A percentile compares a stretch with the other conserved stretches of the same genome.
These are phyloP conservation scores for Acrossocheilus wenchowensis DNA, from an alignment of 2,797 vertebrate species.

Conservation along the genomic window DNA sequence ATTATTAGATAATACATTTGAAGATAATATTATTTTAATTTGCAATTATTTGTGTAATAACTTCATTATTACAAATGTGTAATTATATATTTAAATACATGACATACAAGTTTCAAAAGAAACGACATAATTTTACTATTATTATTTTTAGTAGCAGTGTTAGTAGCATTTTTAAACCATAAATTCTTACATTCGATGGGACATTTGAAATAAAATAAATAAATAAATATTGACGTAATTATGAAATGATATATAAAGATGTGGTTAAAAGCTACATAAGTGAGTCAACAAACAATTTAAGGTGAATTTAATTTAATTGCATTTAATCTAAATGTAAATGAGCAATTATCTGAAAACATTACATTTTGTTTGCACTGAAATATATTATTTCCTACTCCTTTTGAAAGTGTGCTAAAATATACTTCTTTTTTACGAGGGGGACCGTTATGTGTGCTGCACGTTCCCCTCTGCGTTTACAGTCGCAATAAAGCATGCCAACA, in stretches of 20 bases:
- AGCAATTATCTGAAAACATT: neutral
- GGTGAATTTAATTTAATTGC: neutral
- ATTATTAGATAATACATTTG: neutral
- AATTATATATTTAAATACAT: neutral
- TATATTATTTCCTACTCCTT: neutral
- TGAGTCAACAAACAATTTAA: neutral
- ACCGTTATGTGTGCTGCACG: neutral
- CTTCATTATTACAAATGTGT: neutral
- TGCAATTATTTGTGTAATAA: too few species aligned
- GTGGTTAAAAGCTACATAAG: neutral
- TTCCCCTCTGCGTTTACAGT: conserved; percentile 30
- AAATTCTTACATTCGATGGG: neutral
- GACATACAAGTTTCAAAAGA: neutral
- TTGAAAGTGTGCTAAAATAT: too few species aligned
- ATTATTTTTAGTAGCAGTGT: too few species aligned
- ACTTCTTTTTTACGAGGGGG: neutral
- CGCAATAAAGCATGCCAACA: conserved; percentile 40
- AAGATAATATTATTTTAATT: neutral
- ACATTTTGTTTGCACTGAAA: neutral
- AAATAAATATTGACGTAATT: neutral
- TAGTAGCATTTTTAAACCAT: too few species aligned
- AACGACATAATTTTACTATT: neutral
- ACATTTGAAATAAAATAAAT: neutral
- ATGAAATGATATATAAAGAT: neutral
- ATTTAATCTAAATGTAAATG: neutral